Evolutionary conservation across 2,888 invertebrate genomes (phyloP), one percentile per base, ranked within the genome.

Genomic region (Rhingia campestris): DNA sequence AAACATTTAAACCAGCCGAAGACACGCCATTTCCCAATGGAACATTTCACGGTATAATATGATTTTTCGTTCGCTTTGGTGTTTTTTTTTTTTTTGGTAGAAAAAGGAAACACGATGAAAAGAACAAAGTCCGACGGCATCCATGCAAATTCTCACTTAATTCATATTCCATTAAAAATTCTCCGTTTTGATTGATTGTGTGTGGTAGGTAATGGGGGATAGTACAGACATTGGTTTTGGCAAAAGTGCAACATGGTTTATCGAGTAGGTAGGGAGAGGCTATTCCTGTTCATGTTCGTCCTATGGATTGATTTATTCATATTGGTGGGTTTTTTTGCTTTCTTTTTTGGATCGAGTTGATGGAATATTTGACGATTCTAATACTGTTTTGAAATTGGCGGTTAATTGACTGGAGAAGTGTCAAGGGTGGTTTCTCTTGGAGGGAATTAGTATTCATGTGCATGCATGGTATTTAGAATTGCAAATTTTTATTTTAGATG

Each of bases 361-460:
- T 89, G 89, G 89, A 89, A 90, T 90, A 90, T 89, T 89, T 89
- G 89, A 89, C 87, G 88, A 89, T 88, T 88, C 88, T 89, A 89
- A 89, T 89, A 87, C 88, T 87, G 49, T 51, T 80, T 74, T 66
- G 59, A 64, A 80, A 84, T 84, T 80, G 69, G 49, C 14, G 56
- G 69, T 70, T 84, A 84, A 84, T 84, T 84, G 84, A 54, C 47
- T 39, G 63, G 51, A 61, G 10, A 54, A 30, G 22, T 47, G 14
- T 47, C 37, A 14, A 33, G 47, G 54, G 59, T 32, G 64, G 32
- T 22, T n/a, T n/a, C n/a, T n/a, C 12, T 41, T 37, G 41, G 22
- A 69, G 22, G 22, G 22, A 22, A 22, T 22, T 22, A 22, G 22
- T 22, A 22, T 22, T 22, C 22, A 61, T 74, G 30, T n/a, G 6